Evolutionary conservation across 2,888 invertebrate genomes (phyloP), one percentile per base, ranked within the genome.

Genomic region (Aplocera efformata): DNA sequence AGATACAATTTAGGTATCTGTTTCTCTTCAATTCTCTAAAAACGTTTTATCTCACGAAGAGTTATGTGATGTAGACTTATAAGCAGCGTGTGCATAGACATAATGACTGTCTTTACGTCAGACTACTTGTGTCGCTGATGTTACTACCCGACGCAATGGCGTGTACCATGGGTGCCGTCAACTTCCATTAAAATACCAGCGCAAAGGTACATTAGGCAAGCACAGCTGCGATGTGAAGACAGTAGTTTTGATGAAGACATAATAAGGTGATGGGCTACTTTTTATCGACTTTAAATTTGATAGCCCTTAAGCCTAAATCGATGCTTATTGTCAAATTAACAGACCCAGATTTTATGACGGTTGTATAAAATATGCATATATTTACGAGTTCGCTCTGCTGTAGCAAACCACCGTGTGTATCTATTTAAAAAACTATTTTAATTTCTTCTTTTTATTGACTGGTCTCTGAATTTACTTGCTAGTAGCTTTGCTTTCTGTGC

Each of bases 121-220:
- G 2, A 17, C 6, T 8, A 29, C 11, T 32, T 34, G 21, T 35
- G 29, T 20, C 1, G 24, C 13, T 32, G 48, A 48, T 40, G 35
- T 39, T 50, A 48, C 48, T 35, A 38, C 36, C 48, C 48, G 52
- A 53, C 49, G 58, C 69, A 70, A 69, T 67, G 67, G 67, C 58
- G 61, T 56, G 53, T 58, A 48, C 55, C 53, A 57, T 58, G 65
- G 64, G 65, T 67, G 68, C 65, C 63, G 73, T 76, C 75, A 76
- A 71, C 70, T 60, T 64, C 66, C 75, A 79, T 80, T 79, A 77
- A 77, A 72, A 79, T 79, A 55, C 73, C 71, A 56, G 53, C 53
- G 28, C 32, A 6, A 22, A 7, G n/a, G 22, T 22, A 22, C 22
- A 22, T 22, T 7, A n/a, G n/a, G 21, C 25, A 20, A n/a, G 29